Base-by-base conservation (phyloP, 2,797 vertebrate genomes). In the Spinibarbus caldwelli region DNA sequence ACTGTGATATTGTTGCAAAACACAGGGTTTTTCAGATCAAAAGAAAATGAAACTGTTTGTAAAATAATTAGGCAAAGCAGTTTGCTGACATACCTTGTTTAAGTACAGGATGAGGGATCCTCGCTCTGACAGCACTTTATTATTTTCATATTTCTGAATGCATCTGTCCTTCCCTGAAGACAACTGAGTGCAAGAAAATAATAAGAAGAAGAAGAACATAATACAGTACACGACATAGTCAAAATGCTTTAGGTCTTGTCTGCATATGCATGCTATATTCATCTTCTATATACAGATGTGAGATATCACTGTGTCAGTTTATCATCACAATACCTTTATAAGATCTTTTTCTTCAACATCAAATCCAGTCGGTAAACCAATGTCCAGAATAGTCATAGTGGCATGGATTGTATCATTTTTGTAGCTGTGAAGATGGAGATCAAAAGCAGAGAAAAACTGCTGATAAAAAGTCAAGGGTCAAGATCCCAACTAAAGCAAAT, bases 31-130 rank as follows among this genome's bases (percentile, higher is more conserved):
- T n/a, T n/a, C n/a, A n/a, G n/a, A n/a, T n/a, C n/a, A n/a, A n/a
- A n/a, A n/a, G n/a, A n/a, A n/a, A n/a, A n/a, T n/a, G n/a, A n/a
- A n/a, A n/a, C n/a, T n/a, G n/a, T n/a, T n/a, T n/a, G n/a, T n/a
- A 8, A 41, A 41, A n/a, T 41, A 0, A 41, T 41, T 1, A 7
- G 8, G 8, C 38, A 41, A 1, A 1, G 4, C 5, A 19, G 4
- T 54, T 5, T 21, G 21, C 17, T 10, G 31, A 29, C 5, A 5
- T 87, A 97, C 97, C 94, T 95, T 96, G 85, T 97, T 89, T 87
- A 97, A 82, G 90, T 97, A 97, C 85, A 97, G 91, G 90, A 97
- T 93, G 89, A 97, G 93, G 0, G 96, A 96, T 68, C 96, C 96
- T 92, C 89, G 95, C 10, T 94, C 93, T 41, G 95, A 93, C 26